Evolutionary conservation across 2,888 invertebrate species (phyloP).

Genomic region (Cephus nigrinus): DNA sequence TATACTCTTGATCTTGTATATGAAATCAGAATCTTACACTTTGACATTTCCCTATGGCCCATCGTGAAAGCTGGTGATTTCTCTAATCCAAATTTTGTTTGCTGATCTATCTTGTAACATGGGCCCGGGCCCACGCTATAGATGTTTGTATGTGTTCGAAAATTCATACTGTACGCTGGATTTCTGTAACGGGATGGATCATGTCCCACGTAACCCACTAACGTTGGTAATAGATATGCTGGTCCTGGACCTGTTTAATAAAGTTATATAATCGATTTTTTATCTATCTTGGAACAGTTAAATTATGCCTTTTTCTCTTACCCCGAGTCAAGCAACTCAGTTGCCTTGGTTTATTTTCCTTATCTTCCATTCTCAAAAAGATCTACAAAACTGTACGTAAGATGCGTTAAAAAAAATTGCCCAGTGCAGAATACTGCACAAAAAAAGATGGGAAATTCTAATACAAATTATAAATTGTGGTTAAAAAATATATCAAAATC

Average conservation of each 20-base stretch:
- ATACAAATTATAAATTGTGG: too few relatives aligned
- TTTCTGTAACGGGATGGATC: conserved; percentile 73
- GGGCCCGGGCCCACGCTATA: conserved; percentile 64
- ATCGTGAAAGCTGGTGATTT: conserved; percentile 71
- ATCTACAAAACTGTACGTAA: not conserved
- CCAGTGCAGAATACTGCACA: not conserved
- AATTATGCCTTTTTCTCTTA: conserved; percentile 23
- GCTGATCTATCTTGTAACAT: conserved; percentile 67
- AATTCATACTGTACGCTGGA: conserved; percentile 75
- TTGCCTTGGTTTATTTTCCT: conserved; percentile 29
- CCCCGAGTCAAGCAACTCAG: conserved; percentile 37
- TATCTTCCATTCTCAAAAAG: conserved; percentile 27
- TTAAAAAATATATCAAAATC: too few relatives aligned
- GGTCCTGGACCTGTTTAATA: conserved; percentile 74
- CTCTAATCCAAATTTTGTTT: conserved; percentile 66
- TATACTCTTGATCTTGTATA: conserved; percentile 6
- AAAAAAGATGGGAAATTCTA: too few relatives aligned
- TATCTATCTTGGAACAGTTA: not conserved
- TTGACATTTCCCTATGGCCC: conserved; percentile 56
- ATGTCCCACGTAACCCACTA: conserved; percentile 72
- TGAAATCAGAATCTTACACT: conserved; percentile 28
- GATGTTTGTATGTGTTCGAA: conserved; percentile 45
- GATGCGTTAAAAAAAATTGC: not conserved
- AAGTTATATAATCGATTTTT: not conserved
- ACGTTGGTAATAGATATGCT: conserved; percentile 73